Base-by-base conservation (phyloP, 2,888 invertebrate genomes). In the Thera obeliscata region DNA sequence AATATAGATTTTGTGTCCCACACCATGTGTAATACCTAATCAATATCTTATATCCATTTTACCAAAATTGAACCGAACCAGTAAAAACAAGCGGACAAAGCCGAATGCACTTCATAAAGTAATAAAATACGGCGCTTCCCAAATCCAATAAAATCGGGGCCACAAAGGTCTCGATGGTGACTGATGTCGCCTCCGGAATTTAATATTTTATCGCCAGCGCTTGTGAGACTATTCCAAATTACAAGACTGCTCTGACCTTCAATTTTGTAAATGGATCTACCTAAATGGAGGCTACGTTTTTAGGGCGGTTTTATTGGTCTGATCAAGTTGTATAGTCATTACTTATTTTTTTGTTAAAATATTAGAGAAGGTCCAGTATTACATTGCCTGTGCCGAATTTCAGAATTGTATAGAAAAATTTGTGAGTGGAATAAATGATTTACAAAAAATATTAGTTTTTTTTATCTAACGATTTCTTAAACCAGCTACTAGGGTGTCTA, bases 131-230 rank as follows among this genome's bases (percentile, higher is more conserved):
- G 65, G 63, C 65, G 41, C 56, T 67, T 67, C 76, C 81, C 75
- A 80, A 85, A 86, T 85, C 84, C 81, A 87, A 87, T 85, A 84
- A 85, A 80, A 83, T 77, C 75, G 66, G 64, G 67, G 59, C 73
- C 81, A 83, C 81, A 84, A 85, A 82, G 77, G 79, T 77, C 75
- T 66, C 77, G 74, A 79, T 60, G 84, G 79, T 84, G 84, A 83
- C 82, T 82, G 79, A 83, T 79, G 78, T 82, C 81, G 77, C 72
- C 73, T 67, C 12, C 41, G 79, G 84, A 85, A 86, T 86, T 86
- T 84, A 85, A 86, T 86, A 86, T 84, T 84, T 85, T 80, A 81
- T 78, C 75, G 73, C 76, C 64, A 64, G 50, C 64, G 72, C 72
- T 70, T 73, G 73, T 71, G 76, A 73, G 76, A 76, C 73, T 76